phyloP scores from a whole-genome alignment of 1,140 invertebrate species.

The Drosophila subobscura region DNA sequence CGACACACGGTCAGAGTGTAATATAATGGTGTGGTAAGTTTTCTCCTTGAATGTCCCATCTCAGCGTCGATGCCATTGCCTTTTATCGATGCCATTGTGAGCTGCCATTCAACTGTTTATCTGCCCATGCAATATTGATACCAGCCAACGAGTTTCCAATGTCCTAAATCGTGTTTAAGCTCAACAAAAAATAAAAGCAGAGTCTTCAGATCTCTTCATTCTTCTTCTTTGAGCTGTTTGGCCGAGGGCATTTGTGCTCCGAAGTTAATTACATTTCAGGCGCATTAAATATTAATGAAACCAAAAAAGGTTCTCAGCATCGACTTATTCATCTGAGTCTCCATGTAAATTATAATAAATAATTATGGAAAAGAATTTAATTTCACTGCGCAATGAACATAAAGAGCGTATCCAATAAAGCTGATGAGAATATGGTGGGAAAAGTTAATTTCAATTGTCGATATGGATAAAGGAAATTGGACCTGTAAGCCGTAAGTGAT shows the following conservation, averaged over 20 bases:
- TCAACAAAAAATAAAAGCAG: not conserved
- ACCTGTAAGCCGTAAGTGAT: too few species aligned
- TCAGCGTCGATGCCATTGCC: constrained; percentile 1
- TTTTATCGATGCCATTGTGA: constrained; percentile 24
- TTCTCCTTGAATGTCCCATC: constrained; percentile 15
- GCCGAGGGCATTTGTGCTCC: constrained; percentile 12
- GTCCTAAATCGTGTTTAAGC: constrained; percentile 22
- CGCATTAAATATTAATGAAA: constrained; percentile 43
- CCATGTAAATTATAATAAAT: constrained; percentile 42
- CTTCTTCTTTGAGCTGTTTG: not conserved
- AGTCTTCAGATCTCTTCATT: constrained; percentile 23
- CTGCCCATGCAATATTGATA: constrained; percentile 51
- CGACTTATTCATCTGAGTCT: constrained; percentile 19
- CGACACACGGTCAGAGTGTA: constrained; percentile 19
- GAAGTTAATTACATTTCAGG: constrained; percentile 49
- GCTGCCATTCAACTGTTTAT: too few species aligned
- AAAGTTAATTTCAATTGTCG: constrained; percentile 16
- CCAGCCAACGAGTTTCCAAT: constrained; percentile 35
- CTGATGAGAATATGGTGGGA: not conserved
- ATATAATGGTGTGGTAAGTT: not conserved
- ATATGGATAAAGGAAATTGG: not conserved
- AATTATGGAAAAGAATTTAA: constrained; percentile 38
- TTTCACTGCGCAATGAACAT: constrained; percentile 19
- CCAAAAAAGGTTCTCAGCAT: constrained; percentile 11
- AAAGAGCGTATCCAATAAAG: not conserved